Evolutionary conservation across 2,797 vertebrate genomes (phyloP).

Genomic region (Adelosebastes latens): DNA sequence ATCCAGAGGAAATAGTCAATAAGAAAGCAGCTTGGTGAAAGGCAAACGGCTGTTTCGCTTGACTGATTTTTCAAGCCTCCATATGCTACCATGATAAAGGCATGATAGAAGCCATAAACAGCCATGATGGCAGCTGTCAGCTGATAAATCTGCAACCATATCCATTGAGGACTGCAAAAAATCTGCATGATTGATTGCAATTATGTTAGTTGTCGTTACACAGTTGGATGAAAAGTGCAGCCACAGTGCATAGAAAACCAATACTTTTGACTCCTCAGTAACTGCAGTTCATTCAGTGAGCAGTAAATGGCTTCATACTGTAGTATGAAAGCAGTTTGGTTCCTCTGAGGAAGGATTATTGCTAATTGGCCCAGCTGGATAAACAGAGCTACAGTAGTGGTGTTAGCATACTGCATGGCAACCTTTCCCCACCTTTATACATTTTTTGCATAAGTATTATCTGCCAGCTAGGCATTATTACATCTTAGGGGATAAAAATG

Average conservation of each 20-base stretch:
- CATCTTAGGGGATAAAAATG: slow-evolving; percentile 38
- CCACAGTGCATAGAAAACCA: slow-evolving; percentile 40
- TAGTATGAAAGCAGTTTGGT: slow-evolving; percentile 62
- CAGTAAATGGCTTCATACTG: slow-evolving; percentile 57
- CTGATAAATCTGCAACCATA: slow-evolving; percentile 39
- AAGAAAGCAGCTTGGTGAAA: slow-evolving; percentile 40
- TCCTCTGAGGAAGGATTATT: slow-evolving; percentile 71
- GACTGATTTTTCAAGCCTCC: slow-evolving; percentile 31
- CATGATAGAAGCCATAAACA: neutral
- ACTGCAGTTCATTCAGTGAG: slow-evolving; percentile 54
- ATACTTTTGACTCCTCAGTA: slow-evolving; percentile 59
- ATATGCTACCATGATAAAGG: slow-evolving; percentile 40
- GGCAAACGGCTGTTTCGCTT: slow-evolving; percentile 28
- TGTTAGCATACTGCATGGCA: slow-evolving; percentile 47
- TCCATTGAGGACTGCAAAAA: slow-evolving; percentile 40
- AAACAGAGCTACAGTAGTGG: slow-evolving; percentile 50
- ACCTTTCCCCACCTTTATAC: slow-evolving; percentile 16
- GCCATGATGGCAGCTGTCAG: slow-evolving; percentile 58
- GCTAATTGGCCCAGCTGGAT: slow-evolving; percentile 77
- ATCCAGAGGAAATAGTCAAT: slow-evolving; percentile 59
- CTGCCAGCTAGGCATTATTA: slow-evolving; percentile 29
- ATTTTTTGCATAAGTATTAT: slow-evolving; percentile 22
- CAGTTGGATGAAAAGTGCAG: slow-evolving; percentile 57
- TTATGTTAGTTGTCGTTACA: slow-evolving; percentile 57
- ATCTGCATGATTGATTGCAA: slow-evolving; percentile 44